Conservation (phyloP, 1,140 invertebrate species). For the Meloidogyne exigua region DNA sequence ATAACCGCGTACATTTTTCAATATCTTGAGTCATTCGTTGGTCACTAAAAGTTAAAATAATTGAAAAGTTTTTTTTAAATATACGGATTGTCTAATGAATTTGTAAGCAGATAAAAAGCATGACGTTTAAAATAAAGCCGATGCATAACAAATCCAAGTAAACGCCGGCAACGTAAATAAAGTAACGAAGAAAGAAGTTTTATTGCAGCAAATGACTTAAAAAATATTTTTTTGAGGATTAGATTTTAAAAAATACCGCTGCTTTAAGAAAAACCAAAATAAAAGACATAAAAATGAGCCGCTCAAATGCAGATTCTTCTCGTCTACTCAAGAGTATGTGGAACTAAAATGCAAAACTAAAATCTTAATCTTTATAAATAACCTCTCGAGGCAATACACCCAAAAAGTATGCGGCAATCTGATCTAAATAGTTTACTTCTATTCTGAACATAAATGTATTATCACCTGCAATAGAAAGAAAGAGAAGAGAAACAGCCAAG, state of each 20-base stretch:
- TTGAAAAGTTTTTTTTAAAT: not conserved
- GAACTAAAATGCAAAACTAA: slow-evolving; percentile 28
- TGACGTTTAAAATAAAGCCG: slow-evolving; percentile 62
- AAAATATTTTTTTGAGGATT: not conserved
- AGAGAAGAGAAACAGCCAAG: slow-evolving; percentile 41
- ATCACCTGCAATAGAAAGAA: slow-evolving; percentile 47
- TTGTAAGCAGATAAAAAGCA: slow-evolving; percentile 52
- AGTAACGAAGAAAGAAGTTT: slow-evolving; percentile 48
- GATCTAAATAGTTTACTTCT: slow-evolving; percentile 33
- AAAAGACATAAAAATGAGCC: slow-evolving; percentile 41
- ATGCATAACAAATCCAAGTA: slow-evolving; percentile 50
- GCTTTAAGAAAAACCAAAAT: slow-evolving; percentile 46
- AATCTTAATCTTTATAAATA: not conserved
- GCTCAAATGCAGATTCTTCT: slow-evolving; percentile 43
- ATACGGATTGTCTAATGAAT: slow-evolving; percentile 56
- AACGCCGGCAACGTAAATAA: slow-evolving; percentile 44
- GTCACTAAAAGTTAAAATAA: slow-evolving; percentile 56
- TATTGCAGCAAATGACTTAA: slow-evolving; percentile 46
- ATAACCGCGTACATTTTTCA: slow-evolving; percentile 64
- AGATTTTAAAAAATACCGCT: slow-evolving; percentile 29
- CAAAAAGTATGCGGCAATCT: slow-evolving; percentile 55
- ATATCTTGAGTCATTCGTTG: slow-evolving; percentile 67
- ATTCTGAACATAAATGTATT: slow-evolving; percentile 9
- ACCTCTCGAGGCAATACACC: slow-evolving; percentile 45
- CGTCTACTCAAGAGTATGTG: slow-evolving; percentile 45